phyloP scores from a whole-genome alignment of 2,888 invertebrate species.

The Cataglyphis albicans region DNA sequence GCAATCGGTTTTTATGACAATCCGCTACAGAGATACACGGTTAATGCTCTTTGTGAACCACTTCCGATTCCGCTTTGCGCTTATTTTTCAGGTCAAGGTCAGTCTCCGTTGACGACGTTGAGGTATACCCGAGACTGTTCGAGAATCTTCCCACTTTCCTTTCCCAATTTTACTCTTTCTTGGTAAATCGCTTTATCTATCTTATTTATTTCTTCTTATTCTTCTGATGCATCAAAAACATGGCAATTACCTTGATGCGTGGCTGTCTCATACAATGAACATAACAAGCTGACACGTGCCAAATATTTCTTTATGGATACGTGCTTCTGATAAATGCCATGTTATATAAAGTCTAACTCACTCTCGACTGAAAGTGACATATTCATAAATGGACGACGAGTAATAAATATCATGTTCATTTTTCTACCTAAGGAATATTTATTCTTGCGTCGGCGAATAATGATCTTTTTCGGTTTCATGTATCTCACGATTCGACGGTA shows the following conservation, averaged over 20 bases:
- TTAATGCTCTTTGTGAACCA: conserved; percentile 31
- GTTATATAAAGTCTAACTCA: conserved; percentile 4
- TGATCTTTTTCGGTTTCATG: conserved; percentile 48
- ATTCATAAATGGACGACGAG: conserved; percentile 29
- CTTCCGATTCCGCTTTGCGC: conserved; percentile 69
- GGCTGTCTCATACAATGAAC: conserved; percentile 13
- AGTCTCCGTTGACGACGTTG: conserved; percentile 12
- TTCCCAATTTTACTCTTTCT: neutral
- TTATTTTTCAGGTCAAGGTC: conserved; percentile 68
- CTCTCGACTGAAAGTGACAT: conserved; percentile 22
- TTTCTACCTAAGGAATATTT: conserved; percentile 45
- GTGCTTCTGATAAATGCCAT: neutral
- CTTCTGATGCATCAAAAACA: neutral
- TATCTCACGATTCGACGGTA: conserved; percentile 43
- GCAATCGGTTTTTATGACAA: conserved; percentile 19
- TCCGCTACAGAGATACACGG: conserved; percentile 16
- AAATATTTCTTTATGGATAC: neutral
- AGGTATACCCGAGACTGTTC: neutral
- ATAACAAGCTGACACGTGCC: neutral
- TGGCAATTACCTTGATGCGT: conserved; percentile 11
- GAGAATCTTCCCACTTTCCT: neutral
- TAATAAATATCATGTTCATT: conserved; percentile 51
- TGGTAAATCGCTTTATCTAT: neutral
- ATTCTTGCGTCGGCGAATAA: conserved; percentile 44
- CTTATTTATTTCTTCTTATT: neutral